These are phyloP conservation scores for Crocidura indochinensis DNA, from an alignment of 2,797 vertebrate species.

Conservation along the genomic window DNA sequence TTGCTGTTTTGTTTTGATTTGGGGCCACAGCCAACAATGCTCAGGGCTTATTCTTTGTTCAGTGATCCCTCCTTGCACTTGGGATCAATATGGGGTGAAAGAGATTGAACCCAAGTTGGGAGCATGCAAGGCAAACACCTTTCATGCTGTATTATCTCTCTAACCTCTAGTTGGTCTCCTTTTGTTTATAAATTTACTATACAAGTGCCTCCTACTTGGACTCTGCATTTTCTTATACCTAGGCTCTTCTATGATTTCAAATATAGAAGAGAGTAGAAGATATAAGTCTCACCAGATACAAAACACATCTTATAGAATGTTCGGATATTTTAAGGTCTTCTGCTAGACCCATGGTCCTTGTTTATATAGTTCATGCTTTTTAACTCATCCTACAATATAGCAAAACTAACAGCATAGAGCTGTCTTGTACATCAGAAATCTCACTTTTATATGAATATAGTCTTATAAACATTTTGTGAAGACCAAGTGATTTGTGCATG, in stretches of 20 bases:
- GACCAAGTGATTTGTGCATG: not conserved
- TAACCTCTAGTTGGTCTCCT: not conserved
- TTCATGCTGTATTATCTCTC: too few species aligned
- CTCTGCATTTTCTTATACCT: not conserved
- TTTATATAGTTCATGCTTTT: not conserved
- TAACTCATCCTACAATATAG: not conserved
- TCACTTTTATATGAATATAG: not conserved
- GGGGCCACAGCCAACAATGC: too few species aligned
- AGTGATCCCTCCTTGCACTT: too few species aligned
- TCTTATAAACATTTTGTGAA: not conserved
- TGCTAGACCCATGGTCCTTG: not conserved
- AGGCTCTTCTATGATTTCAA: not conserved
- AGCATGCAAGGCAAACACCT: too few species aligned
- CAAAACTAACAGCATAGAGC: not conserved
- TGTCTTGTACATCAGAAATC: not conserved
- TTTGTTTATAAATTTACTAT: not conserved
- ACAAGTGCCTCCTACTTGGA: not conserved
- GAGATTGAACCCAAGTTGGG: too few species aligned
- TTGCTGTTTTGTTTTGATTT: not conserved
- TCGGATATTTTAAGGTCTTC: not conserved
- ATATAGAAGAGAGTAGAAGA: slow-evolving; percentile 15
- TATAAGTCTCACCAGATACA: not conserved
- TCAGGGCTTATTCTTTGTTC: too few species aligned
- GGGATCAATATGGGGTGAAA: too few species aligned
- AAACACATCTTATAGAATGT: not conserved